phyloP scores from a whole-genome alignment of 2,888 invertebrate species.

The Idaea biselata region DNA sequence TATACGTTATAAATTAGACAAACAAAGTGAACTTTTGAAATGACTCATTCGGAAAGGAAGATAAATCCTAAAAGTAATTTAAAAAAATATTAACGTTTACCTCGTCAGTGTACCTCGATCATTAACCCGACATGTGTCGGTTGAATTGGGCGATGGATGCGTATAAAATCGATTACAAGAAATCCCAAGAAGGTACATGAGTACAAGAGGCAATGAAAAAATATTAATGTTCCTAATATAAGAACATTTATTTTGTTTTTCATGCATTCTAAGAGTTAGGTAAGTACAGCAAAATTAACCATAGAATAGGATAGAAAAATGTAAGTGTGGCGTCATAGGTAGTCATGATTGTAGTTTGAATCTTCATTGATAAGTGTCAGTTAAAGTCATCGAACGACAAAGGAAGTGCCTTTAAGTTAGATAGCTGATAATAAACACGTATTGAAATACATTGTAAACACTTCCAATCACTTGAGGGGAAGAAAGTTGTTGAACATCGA shows the following conservation, averaged over 20 bases:
- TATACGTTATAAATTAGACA: no score
- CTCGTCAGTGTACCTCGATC: background rate
- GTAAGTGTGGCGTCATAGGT: background rate
- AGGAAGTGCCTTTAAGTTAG: background rate
- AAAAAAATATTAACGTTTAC: background rate
- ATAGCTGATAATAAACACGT: background rate
- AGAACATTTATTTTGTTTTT: background rate
- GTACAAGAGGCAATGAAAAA: background rate
- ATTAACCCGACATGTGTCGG: background rate
- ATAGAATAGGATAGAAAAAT: no score
- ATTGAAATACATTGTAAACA: background rate
- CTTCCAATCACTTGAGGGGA: background rate
- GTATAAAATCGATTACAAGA: background rate
- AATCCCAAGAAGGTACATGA: conserved; percentile 1
- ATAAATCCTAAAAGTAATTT: background rate
- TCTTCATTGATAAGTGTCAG: background rate
- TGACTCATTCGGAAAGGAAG: background rate
- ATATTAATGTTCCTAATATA: background rate
- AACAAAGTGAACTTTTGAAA: background rate
- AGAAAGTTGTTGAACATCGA: conserved; percentile 14
- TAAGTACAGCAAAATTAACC: background rate
- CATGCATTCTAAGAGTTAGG: no score
- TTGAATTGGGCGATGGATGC: background rate
- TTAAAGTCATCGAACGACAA: background rate
- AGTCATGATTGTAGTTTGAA: background rate